phyloP scores from a whole-genome alignment of 2,113 vertebrate species.

The Psephotus haematonotus region DNA sequence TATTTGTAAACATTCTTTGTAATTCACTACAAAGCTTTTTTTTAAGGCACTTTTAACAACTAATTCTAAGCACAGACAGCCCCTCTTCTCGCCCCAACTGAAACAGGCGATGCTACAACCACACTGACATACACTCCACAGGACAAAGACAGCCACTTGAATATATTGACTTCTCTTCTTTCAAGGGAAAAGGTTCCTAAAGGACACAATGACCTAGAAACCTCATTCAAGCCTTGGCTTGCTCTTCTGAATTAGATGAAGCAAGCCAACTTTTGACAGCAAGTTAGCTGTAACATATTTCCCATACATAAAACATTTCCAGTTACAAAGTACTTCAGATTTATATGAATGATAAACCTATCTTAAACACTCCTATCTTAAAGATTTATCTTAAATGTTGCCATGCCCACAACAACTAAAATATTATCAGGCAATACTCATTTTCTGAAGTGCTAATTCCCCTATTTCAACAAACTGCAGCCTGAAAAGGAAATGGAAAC shows the following conservation, averaged over 20 bases:
- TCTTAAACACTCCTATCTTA: background rate
- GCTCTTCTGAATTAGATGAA: background rate
- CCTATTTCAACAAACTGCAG: background rate
- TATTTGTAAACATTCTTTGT: background rate
- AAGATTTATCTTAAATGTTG: background rate
- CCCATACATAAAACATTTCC: background rate
- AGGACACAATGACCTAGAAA: conserved; percentile 56
- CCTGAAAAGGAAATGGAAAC: conserved; percentile 23
- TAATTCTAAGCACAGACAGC: background rate
- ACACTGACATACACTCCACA: background rate
- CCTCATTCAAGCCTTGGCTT: conserved; percentile 10
- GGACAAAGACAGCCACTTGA: background rate
- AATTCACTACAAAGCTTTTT: background rate
- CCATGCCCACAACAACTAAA: background rate
- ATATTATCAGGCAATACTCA: background rate
- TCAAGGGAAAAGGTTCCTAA: conserved; percentile 28
- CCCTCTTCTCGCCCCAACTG: background rate
- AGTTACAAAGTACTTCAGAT: conserved; percentile 28
- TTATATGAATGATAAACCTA: conserved; percentile 46
- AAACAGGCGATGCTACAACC: background rate
- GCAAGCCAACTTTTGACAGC: background rate
- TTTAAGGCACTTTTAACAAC: background rate
- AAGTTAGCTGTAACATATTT: background rate
- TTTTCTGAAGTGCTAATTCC: conserved; percentile 23
- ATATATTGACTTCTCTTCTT: background rate